Evolutionary conservation across 1,140 invertebrate genomes (phyloP).

Genomic region (Pomacea maculata): DNA sequence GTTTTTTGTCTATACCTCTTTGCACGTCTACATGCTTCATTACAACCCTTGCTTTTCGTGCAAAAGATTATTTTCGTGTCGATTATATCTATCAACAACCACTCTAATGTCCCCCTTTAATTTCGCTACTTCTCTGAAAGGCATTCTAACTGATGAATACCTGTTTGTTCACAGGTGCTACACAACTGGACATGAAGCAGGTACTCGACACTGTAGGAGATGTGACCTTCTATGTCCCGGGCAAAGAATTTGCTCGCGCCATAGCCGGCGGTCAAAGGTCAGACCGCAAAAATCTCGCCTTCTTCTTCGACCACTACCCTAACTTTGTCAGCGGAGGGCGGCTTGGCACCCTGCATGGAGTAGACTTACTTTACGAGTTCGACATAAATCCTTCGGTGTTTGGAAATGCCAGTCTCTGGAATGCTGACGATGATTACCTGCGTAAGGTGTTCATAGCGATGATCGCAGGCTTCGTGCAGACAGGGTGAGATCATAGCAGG

Average conservation of each 20-base stretch:
- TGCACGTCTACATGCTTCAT: too few relatives aligned
- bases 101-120: too few relatives aligned
- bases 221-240: neutral
- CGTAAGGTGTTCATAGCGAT: neutral
- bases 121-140: too few relatives aligned
- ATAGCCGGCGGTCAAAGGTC: neutral
- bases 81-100: too few relatives aligned
- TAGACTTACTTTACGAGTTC: neutral
- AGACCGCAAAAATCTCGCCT: neutral
- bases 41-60: too few relatives aligned
- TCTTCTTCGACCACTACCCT: constrained; percentile 5
- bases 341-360: neutral
- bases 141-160: too few relatives aligned
- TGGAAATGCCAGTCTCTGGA: constrained; percentile 1
- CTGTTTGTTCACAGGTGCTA: neutral
- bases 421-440: neutral
- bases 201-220: neutral
- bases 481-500: neutral
- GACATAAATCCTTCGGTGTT: too few relatives aligned
- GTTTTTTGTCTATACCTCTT: too few relatives aligned
- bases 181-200: neutral
- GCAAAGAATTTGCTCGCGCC: neutral
- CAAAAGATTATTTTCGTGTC: too few relatives aligned
- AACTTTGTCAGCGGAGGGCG: neutral
- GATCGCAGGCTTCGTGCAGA: neutral